Base-by-base conservation (phyloP, 1,140 invertebrate species). In the Trissolcus basalis region DNA sequence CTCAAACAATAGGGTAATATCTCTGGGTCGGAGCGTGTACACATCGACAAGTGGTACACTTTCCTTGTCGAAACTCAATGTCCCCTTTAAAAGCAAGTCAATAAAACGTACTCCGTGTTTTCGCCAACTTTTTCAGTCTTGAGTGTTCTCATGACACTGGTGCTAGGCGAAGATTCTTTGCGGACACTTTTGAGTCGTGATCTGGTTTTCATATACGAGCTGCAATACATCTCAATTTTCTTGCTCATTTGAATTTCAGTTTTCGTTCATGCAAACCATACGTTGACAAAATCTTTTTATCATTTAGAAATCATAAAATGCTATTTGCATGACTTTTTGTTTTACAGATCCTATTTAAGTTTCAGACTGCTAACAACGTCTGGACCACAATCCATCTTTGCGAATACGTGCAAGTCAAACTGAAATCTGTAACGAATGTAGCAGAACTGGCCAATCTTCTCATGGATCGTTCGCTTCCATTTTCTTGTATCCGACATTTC, bases 41-140 rank as follows among this genome's bases (percentile, higher is more conserved):
- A 65, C 56, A 77, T 77, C 55, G 48, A 69, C 64, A 65, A 78
- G 65, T 58, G 56, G 60, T 51, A 71, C 65, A 65, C 53, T 70
- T 61, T 67, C 36, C 60, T 56, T 67, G 61, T 70, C 50, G 65
- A 68, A 74, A 69, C 65, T 73, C 53, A 59, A 68, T 61, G 69
- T 70, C 51, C 65, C 61, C 61, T 78, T 39, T 19, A 79, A 50
- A 60, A 59, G 15, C 45, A 60, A 72, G 63, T 75, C 72, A 75
- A 79, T 79, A 79, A 79, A 79, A 79, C 55, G 51, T 72, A 65
- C 72, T 79, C 69, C 58, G 72, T 72, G 72, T 79, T 79, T 79
- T 79, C 63, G 68, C 68, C 68, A 79, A 79, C 53, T 79, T 76
- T 79, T 75, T 65, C 49, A 68, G 59, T 41, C 63, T 75, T 60